phyloP scores from a whole-genome alignment of 1,140 invertebrate species.

The Drosophila tristis region DNA sequence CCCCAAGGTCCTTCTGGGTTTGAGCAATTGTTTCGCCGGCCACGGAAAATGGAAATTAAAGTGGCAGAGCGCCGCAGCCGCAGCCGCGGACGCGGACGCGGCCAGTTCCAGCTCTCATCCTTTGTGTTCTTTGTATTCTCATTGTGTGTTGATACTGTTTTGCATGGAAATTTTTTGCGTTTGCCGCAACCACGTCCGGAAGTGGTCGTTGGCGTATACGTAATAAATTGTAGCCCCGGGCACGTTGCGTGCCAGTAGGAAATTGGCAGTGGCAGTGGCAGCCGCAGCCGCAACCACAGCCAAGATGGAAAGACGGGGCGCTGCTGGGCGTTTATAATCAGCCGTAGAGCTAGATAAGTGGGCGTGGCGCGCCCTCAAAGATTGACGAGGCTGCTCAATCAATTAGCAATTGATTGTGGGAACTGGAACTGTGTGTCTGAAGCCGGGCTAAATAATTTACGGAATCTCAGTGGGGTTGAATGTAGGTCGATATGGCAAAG shows the following conservation, averaged over 20 bases:
- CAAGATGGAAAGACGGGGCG: slow-evolving; percentile 7
- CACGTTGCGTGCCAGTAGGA: slow-evolving; percentile 61
- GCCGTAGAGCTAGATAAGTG: slow-evolving; percentile 29
- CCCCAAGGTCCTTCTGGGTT: slow-evolving; percentile 44
- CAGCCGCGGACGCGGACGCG: not conserved
- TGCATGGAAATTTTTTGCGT: slow-evolving; percentile 53
- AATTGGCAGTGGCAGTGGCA: slow-evolving; percentile 38
- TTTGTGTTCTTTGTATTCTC: slow-evolving; percentile 17
- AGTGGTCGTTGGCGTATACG: slow-evolving; percentile 79
- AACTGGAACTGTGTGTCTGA: not conserved
- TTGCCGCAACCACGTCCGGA: slow-evolving; percentile 61
- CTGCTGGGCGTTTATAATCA: slow-evolving; percentile 22
- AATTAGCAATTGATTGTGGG: slow-evolving; percentile 31
- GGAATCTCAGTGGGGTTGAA: not conserved
- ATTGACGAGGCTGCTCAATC: slow-evolving; percentile 34
- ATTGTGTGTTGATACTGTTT: slow-evolving; percentile 39
- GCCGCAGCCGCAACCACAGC: slow-evolving; percentile 19
- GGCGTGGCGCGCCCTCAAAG: slow-evolving; percentile 15
- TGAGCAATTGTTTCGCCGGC: slow-evolving; percentile 67
- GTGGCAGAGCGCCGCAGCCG: slow-evolving; percentile 51
- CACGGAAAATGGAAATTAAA: slow-evolving; percentile 80
- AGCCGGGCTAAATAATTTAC: not conserved
- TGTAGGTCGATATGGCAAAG: too few relatives aligned
- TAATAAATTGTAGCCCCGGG: slow-evolving; percentile 66
- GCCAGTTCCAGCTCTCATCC: slow-evolving; percentile 41